Base-by-base conservation (phyloP, 2,113 vertebrate species). In the Rhabdomys dilectus region DNA sequence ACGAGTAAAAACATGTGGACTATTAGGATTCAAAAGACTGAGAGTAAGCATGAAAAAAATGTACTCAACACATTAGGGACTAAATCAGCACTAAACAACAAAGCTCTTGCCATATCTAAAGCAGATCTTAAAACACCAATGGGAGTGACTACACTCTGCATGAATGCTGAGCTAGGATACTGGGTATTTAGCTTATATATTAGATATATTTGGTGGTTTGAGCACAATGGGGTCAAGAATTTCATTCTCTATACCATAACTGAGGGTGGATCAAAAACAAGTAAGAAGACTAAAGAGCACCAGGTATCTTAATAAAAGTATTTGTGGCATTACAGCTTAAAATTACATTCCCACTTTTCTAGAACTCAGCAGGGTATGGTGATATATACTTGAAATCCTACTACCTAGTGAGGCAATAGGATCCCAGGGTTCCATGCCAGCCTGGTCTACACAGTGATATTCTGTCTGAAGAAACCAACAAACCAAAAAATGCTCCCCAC, bases 291-390 rank as follows among this genome's bases (percentile, higher is more conserved):
- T 19, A 86, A 76, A 85, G 29, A 72, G 89, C 1, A 88, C 36
- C 34, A 91, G 85, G 68, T 77, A 90, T 19, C 73, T 51, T 95
- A 89, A 88, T 36, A 88, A 95, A 95, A 89, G 62, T 22, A 91
- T 48, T 39, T 77, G 34, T 78, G 29, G 15, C 12, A 78, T 48
- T 89, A 34, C 45, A 7, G 58, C 56, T 85, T 94, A 88, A 81
- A 96, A 93, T 89, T 53, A 86, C 5, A 72, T 17, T 66, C 68
- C 77, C 90, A 15, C 16, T 39, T 60, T 56, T 36, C 39, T 45
- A 5, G n/a, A 89, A 42, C 29, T 17, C 3, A 42, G n/a, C 24
- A 75, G 24, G 24, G 6, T 19, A 7, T 72, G 34, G 34, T 72
- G 36, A 68, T 56, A 8, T 22, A 39, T 73, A 19, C 15, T 42